These are phyloP conservation scores for Sebastes itinus DNA, from an alignment of 2,797 vertebrate genomes.

Conservation along the genomic window DNA sequence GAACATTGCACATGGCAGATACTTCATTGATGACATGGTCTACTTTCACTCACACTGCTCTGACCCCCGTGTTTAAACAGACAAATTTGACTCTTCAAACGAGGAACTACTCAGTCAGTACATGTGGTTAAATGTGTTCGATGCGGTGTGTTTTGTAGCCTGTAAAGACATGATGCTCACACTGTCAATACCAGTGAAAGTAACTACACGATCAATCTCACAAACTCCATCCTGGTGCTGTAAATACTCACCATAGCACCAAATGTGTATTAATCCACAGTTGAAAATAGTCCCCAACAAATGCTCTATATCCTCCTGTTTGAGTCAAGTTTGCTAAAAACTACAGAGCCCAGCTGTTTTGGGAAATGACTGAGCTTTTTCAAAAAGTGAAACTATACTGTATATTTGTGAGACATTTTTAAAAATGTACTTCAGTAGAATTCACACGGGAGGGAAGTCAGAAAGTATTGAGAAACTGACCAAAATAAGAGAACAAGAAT, in stretches of 20 bases:
- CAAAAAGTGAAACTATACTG: background rate
- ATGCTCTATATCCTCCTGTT: background rate
- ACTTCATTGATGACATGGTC: no score
- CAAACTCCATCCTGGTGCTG: background rate
- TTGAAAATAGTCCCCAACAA: no score
- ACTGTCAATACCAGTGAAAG: no score
- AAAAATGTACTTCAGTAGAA: background rate
- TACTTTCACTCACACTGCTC: background rate
- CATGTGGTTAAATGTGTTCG: background rate
- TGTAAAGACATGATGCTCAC: no score
- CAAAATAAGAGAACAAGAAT: background rate
- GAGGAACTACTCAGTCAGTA: background rate
- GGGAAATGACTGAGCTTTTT: background rate
- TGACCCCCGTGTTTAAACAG: background rate
- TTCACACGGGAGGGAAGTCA: background rate
- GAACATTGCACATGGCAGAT: no score
- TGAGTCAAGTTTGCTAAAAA: background rate
- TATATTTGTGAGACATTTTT: background rate
- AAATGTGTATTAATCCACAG: background rate
- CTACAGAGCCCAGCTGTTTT: background rate
- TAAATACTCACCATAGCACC: background rate
- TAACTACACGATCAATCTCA: background rate
- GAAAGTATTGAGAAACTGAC: background rate
- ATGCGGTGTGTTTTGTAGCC: background rate
- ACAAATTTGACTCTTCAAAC: background rate